Conservation (phyloP, 2,113 vertebrate genomes). For the Petromus typicus region DNA sequence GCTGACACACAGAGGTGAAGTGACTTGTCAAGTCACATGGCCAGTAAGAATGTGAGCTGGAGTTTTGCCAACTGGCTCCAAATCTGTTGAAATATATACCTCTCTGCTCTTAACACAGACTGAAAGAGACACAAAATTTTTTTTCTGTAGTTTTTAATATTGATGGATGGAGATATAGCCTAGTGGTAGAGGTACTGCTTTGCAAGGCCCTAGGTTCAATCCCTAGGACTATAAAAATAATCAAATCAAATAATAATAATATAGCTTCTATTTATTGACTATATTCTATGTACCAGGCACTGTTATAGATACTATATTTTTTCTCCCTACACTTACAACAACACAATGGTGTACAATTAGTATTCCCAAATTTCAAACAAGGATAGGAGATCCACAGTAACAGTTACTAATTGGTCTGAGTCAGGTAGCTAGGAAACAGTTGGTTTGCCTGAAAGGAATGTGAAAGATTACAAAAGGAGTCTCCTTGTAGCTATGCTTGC, state of each 20-base stretch:
- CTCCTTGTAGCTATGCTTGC: slow-evolving; percentile 23
- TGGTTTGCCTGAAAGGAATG: slow-evolving; percentile 26
- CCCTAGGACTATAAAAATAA: background rate
- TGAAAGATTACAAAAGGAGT: background rate
- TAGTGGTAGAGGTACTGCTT: background rate
- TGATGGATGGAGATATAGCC: background rate
- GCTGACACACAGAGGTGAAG: slow-evolving; percentile 4
- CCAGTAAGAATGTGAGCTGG: background rate
- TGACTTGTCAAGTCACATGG: background rate
- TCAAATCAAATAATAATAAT: background rate
- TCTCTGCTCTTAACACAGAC: background rate
- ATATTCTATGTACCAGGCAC: background rate
- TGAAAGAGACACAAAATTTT: background rate
- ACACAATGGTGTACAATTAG: background rate
- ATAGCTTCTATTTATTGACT: slow-evolving; percentile 45
- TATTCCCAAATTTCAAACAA: slow-evolving; percentile 42
- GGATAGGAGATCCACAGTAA: background rate
- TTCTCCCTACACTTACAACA: background rate
- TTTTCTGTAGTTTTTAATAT: background rate
- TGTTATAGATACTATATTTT: slow-evolving; percentile 7
- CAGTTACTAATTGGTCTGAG: background rate
- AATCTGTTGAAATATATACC: slow-evolving; percentile 48
- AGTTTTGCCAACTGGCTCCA: background rate
- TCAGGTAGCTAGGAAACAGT: background rate
- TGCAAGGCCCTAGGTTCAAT: background rate